Evolutionary conservation across 2,113 vertebrate genomes (phyloP).

Genomic region (Centropus unirufus): DNA sequence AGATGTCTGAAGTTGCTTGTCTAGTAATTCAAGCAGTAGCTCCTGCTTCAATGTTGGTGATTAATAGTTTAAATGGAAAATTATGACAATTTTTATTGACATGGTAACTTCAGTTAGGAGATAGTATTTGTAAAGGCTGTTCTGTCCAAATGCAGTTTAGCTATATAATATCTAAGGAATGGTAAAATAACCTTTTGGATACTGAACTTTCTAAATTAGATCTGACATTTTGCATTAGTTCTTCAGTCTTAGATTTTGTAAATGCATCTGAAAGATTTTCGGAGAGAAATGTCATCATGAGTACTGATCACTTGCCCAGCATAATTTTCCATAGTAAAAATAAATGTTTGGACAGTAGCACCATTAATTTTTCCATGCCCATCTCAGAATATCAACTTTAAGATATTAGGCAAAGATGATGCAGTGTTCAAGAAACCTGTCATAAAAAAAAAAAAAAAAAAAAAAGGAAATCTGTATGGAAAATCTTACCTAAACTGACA

Average conservation of each 20-base stretch:
- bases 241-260: not conserved
- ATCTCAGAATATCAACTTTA: not conserved
- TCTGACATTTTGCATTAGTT: not conserved
- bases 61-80: slow-evolving; percentile 1
- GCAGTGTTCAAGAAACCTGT: not conserved
- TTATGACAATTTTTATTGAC: not conserved
- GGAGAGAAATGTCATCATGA: not conserved
- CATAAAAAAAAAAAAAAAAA: not conserved
- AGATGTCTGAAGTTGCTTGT: not conserved
- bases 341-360: not conserved
- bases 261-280: not conserved
- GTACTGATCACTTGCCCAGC: not conserved
- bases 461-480: not conserved
- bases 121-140: not conserved
- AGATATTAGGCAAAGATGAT: not conserved
- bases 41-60: not conserved
- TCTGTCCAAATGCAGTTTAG: not conserved
- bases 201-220: slow-evolving; percentile 1
- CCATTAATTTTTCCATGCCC: not conserved
- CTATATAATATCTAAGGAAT: not conserved
- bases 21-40: not conserved
- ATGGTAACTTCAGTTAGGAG: not conserved
- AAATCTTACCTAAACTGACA: not conserved
- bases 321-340: not conserved
- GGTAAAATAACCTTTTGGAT: not conserved